Base-by-base conservation (phyloP, 2,888 invertebrate species). In the Drosophila mayaguana region DNA sequence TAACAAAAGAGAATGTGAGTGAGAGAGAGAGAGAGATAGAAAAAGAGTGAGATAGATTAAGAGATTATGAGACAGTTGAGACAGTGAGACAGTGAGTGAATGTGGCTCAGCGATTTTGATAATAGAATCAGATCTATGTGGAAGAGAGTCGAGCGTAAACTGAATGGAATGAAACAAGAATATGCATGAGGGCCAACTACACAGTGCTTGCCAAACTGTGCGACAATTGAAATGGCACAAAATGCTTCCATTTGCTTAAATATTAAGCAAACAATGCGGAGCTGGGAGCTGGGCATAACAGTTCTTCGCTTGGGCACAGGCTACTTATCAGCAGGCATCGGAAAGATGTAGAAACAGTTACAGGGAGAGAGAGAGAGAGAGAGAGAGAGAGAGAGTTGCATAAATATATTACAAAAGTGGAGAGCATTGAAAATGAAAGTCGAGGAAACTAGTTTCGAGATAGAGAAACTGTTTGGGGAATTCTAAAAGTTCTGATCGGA, bases 351-450 rank as follows among this genome's bases (percentile, higher is more conserved):
- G 11, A 25, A 1, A 38, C 16, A 42, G 40, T 28, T 18, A 51
- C 8, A 18, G 18, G 9, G 16, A 18, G 32, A 63, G 50, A 34
- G 50, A 36, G 1, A 53, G 53, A 54, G 12, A 25, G n/a, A 34
- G 3, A 38, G n/a, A 14, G 3, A 18, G 32, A 63, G n/a, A 48
- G 25, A 53, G 42, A 53, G 70, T 54, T 72, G 75, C 72, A 78
- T 72, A 91, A 84, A 91, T 90, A 90, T 91, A 89, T 89, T 91
- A 91, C 92, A 91, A 91, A 91, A 91, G 91, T 67, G 46, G 57
- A 60, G 62, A 80, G 76, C 20, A 50, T 38, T 32, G 64, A 14
- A 78, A 61, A 62, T 32, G 51, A 67, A 63, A 83, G 57, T 63
- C 57, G 54, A 28, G 59, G 62, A 34, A 46, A 28, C 18, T 22